Evolutionary conservation across 1,140 invertebrate genomes (phyloP).

Genomic region (Aphis gossypii): DNA sequence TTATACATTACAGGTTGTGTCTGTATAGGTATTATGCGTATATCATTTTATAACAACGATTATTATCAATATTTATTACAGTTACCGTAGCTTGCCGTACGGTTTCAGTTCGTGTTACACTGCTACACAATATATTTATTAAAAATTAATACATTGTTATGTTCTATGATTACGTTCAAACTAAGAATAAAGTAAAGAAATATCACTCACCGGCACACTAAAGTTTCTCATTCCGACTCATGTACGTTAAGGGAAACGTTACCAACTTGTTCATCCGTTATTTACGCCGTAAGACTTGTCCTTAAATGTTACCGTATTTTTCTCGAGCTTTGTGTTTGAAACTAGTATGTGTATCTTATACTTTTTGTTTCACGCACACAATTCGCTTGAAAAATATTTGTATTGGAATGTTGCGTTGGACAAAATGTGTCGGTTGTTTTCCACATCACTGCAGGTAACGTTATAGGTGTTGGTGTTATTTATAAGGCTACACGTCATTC

Average conservation of each 20-base stretch:
- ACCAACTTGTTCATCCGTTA: neutral
- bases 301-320: neutral
- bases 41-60: neutral
- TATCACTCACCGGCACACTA: neutral
- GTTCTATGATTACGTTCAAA: neutral
- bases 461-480: neutral
- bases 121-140: neutral
- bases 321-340: neutral
- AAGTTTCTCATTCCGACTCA: neutral
- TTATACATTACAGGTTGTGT: neutral
- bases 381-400: neutral
- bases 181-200: neutral
- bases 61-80: conserved; percentile 3
- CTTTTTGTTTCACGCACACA: neutral
- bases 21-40: neutral
- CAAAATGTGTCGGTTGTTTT: neutral
- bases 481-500: neutral
- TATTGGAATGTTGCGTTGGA: neutral
- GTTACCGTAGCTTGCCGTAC: neutral
- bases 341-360: neutral
- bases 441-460: neutral
- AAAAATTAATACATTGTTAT: neutral
- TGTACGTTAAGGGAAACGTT: neutral
- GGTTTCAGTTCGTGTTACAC: neutral
- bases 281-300: neutral